These are phyloP conservation scores for Camptogramma bilineatum DNA, from an alignment of 2,888 invertebrate species.

Conservation along the genomic window DNA sequence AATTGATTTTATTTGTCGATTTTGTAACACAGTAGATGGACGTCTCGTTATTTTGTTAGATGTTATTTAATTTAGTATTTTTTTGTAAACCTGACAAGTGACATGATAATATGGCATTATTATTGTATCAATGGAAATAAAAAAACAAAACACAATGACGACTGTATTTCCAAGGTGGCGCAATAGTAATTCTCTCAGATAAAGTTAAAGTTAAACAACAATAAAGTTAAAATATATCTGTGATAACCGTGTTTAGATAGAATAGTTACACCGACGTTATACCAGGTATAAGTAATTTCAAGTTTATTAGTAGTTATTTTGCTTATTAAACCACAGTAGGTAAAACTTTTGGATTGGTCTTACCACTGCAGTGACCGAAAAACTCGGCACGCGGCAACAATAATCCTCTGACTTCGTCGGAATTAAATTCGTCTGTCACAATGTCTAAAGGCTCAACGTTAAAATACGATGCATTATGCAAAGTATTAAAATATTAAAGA, in stretches of 20 bases:
- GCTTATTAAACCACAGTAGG: not conserved
- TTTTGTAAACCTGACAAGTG: not conserved
- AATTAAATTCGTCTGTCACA: slow-evolving; percentile 62
- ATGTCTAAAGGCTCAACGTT: slow-evolving; percentile 54
- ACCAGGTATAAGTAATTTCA: too few species aligned
- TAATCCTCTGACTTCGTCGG: slow-evolving; percentile 28
- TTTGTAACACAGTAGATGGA: slow-evolving; percentile 2
- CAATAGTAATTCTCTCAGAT: too few species aligned
- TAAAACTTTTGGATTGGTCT: not conserved
- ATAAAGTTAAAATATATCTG: too few species aligned
- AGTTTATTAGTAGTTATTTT: too few species aligned
- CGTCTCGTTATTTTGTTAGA: not conserved
- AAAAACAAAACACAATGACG: too few species aligned
- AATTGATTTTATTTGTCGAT: slow-evolving; percentile 43
- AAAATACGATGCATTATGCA: slow-evolving; percentile 71
- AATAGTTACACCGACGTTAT: too few species aligned
- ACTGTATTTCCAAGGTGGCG: too few species aligned
- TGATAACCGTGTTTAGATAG: too few species aligned
- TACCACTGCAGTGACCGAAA: slow-evolving; percentile 1
- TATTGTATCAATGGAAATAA: too few species aligned
- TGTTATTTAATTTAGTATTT: not conserved
- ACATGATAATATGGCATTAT: too few species aligned
- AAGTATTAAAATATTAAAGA: slow-evolving; percentile 76
- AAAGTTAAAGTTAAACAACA: too few species aligned
- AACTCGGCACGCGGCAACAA: not conserved